A percentile compares a stretch with the other conserved stretches of the same genome.
Conservation (phyloP, 2,888 invertebrate genomes). For the Lycophotia porphyrea region DNA sequence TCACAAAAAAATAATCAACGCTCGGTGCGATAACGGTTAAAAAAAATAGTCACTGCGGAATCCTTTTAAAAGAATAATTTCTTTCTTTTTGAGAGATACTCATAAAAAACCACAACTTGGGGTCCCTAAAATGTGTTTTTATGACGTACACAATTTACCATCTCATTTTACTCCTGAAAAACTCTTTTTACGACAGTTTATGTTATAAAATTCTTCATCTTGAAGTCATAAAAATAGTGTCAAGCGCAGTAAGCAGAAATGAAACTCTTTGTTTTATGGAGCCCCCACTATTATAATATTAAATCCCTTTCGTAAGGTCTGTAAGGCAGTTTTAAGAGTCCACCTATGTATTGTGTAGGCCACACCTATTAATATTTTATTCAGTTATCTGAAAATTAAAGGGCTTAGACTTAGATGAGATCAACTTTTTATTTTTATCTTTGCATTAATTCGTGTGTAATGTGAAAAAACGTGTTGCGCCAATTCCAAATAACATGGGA, state of each 20-base stretch:
- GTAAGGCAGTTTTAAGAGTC: not conserved
- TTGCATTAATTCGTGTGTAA: not conserved
- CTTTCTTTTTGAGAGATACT: not conserved
- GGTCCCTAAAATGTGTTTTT: not conserved
- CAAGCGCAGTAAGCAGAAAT: slow-evolving; percentile 21
- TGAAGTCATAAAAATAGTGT: slow-evolving; percentile 32
- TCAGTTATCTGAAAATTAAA: not conserved
- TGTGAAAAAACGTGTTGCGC: too few species aligned
- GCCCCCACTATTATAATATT: slow-evolving; percentile 16
- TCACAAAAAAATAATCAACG: not conserved
- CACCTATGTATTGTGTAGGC: not conserved
- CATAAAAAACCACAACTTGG: not conserved
- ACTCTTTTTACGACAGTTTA: not conserved
- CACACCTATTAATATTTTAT: slow-evolving; percentile 19
- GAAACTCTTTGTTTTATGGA: slow-evolving; percentile 33
- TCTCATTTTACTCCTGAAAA: slow-evolving; percentile 2
- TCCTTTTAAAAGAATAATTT: not conserved
- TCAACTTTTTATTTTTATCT: not conserved
- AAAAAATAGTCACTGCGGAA: not conserved
- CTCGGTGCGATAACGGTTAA: too few species aligned
- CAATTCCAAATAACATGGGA: too few species aligned
- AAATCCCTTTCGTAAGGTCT: slow-evolving; percentile 30
- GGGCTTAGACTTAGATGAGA: not conserved
- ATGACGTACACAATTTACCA: not conserved
- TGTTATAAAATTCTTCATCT: slow-evolving; percentile 18